Evolutionary conservation across 2,797 vertebrate genomes (phyloP).

Genomic region (Eulemur rubriventer): DNA sequence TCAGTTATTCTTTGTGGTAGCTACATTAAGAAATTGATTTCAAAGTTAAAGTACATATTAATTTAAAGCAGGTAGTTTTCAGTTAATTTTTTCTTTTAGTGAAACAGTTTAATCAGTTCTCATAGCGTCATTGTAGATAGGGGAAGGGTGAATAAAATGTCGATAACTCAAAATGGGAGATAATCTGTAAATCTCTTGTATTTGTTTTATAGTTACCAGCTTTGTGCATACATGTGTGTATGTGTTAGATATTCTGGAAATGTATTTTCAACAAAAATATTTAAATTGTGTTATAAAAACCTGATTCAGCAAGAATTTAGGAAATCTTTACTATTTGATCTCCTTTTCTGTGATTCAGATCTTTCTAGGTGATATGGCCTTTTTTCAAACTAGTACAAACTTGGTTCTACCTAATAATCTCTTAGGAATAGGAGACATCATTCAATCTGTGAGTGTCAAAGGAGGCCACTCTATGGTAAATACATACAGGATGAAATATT

Average conservation of each 20-base stretch:
- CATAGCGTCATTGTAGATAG: background rate
- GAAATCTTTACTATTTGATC: background rate
- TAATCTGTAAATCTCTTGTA: background rate
- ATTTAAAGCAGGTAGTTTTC: background rate
- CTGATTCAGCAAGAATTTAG: background rate
- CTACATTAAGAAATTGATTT: background rate
- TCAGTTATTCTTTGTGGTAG: background rate
- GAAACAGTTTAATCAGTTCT: background rate
- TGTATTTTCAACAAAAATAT: background rate
- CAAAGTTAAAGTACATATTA: background rate
- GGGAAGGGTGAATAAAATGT: background rate
- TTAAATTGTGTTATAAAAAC: background rate
- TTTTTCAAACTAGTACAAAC: background rate
- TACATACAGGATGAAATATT: background rate
- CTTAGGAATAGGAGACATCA: background rate
- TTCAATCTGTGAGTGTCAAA: slow-evolving; percentile 20
- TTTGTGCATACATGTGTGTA: background rate
- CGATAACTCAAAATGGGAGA: background rate
- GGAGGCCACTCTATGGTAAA: background rate
- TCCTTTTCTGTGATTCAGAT: background rate
- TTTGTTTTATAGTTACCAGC: background rate
- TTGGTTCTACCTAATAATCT: background rate
- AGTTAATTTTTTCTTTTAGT: background rate
- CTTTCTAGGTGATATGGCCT: background rate
- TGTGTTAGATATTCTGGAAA: background rate